phyloP scores from a whole-genome alignment of 2,113 vertebrate species.

The Percina caprodes region DNA sequence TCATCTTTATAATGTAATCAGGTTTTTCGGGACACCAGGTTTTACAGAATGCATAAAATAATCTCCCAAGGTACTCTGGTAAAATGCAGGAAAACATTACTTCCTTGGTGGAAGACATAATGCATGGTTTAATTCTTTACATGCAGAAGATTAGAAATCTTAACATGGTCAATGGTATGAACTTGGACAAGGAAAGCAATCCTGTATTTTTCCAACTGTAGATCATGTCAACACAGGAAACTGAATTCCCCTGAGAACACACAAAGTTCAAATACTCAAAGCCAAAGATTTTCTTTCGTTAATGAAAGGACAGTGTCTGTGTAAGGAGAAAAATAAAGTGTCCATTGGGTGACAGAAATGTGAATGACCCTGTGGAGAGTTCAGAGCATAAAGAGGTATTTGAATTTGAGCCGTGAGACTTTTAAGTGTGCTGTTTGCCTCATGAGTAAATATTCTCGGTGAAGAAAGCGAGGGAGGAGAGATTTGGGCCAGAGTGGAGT shows the following conservation, averaged over 20 bases:
- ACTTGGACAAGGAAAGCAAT: neutral
- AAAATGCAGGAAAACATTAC: neutral
- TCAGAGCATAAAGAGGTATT: neutral
- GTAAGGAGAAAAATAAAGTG: neutral
- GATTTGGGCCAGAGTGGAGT: constrained; percentile 39
- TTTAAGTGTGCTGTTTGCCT: constrained; percentile 17
- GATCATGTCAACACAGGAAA: constrained; percentile 78
- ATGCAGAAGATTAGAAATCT: constrained; percentile 9
- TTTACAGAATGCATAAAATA: neutral
- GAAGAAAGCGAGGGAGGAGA: neutral
- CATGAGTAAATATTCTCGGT: constrained; percentile 11
- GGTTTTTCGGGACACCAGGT: neutral
- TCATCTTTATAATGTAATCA: neutral
- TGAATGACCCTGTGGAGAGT: neutral
- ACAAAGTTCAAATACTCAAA: constrained; percentile 13
- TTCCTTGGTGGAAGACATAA: neutral
- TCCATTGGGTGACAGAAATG: neutral
- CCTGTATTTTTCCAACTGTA: constrained; percentile 47
- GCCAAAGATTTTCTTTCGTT: neutral
- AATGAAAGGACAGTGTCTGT: neutral
- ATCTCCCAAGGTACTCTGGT: neutral
- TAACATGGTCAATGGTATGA: neutral
- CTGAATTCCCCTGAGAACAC: constrained; percentile 62
- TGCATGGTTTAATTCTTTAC: constrained; percentile 9
- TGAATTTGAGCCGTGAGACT: constrained; percentile 24